Evolutionary conservation across 1,140 invertebrate genomes (phyloP), one percentile per base, ranked within the genome.

Genomic region (Diplogasteroides magnus): DNA sequence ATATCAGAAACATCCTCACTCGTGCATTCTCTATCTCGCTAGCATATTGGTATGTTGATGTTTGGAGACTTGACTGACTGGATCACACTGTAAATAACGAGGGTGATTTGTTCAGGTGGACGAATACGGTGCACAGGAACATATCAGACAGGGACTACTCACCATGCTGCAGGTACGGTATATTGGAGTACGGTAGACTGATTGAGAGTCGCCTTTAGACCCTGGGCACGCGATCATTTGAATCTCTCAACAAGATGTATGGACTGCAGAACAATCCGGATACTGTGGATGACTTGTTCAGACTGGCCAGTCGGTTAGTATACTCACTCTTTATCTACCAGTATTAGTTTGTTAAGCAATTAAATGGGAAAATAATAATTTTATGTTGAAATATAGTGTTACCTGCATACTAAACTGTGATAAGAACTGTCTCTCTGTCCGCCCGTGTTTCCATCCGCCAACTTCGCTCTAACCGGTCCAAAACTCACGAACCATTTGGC

Each of bases 251-350:
- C 6, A 6, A 19, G 6, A 19, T 72, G 61, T 83, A 87, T 88
- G 91, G 91, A 1, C 84, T 97, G 11, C 87, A 89, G 69, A 90
- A 95, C 83, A 90, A 97, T 87, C 94, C 96, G 0, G 95, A 98
- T 77, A 98, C 94, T 0, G 92, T 98, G 0, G 96, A 98, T 83
- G 96, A 98, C 83, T 88, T 97, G 67, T 98, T 97, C 83, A 86
- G 94, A 60, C 86, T 97, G 27, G 92, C 91, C 82, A 87, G 89
- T 64, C 87, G 89, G 87, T 89, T 75, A 64, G 67, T n/a, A n/a
- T n/a, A n/a, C n/a, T n/a, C n/a, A n/a, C n/a, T n/a, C n/a, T n/a
- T n/a, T n/a, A n/a, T n/a, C n/a, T n/a, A n/a, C n/a, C n/a, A n/a
- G n/a, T n/a, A n/a, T n/a, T n/a, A n/a, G n/a, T n/a, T n/a, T n/a